Conservation (phyloP, 2,113 vertebrate genomes). For the Lasiurus cinereus region DNA sequence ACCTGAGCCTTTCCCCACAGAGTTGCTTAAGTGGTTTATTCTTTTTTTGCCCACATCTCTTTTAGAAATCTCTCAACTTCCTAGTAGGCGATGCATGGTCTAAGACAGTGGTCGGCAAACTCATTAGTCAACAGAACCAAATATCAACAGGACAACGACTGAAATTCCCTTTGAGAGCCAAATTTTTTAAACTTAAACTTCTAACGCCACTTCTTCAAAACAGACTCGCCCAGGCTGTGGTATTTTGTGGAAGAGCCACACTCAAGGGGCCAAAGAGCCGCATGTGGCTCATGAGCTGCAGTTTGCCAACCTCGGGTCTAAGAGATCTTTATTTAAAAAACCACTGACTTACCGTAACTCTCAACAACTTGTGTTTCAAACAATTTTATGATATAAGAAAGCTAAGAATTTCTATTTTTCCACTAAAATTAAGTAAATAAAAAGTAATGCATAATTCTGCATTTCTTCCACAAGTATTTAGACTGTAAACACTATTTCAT, state of each 20-base stretch:
- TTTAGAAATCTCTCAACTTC: conserved; percentile 47
- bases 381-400: conserved; percentile 25
- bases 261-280: too few relatives aligned
- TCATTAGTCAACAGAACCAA: too few relatives aligned
- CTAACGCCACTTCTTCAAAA: too few relatives aligned
- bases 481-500: background rate
- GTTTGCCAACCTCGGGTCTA: too few relatives aligned
- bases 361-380: conserved; percentile 43
- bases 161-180: too few relatives aligned
- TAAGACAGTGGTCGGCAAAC: too few relatives aligned
- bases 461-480: conserved; percentile 29
- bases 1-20: background rate
- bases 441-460: background rate
- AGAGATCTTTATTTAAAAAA: conserved; percentile 59
- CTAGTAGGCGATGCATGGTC: background rate
- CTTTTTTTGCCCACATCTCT: conserved; percentile 27
- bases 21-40: background rate
- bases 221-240: too few relatives aligned
- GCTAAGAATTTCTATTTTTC: conserved; percentile 3
- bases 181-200: too few relatives aligned
- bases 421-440: conserved; percentile 45
- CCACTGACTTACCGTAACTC: background rate
- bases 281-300: too few relatives aligned
- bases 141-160: too few relatives aligned
- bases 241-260: too few relatives aligned